Percentiles rank a stretch among this genome's conserved stretches.
Evolutionary conservation across 2,797 vertebrate species (phyloP).

Genomic region (Nothura maculosa): DNA sequence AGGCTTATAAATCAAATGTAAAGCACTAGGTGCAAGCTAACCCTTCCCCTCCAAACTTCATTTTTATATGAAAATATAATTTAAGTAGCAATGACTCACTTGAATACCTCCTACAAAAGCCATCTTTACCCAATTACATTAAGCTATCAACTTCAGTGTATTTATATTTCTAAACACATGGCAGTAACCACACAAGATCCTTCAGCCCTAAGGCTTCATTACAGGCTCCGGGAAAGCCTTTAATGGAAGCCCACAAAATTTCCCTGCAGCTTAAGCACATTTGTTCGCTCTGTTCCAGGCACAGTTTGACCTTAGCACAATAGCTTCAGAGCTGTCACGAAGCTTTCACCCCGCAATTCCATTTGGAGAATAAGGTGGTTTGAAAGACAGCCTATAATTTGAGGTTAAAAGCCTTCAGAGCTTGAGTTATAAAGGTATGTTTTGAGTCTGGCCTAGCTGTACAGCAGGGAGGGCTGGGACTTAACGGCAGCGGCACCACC

Average conservation of each 20-base stretch:
- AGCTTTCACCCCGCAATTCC: constrained; percentile 31
- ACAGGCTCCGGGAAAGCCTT: constrained; percentile 25
- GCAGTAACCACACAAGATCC: constrained; percentile 41
- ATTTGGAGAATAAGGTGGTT: constrained; percentile 5
- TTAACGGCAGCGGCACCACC: neutral
- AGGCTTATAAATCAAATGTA: neutral
- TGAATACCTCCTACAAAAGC: constrained; percentile 6
- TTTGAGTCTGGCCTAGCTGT: constrained; percentile 20
- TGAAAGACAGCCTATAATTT: constrained; percentile 29
- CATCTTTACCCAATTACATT: constrained; percentile 45
- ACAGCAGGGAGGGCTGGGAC: neutral
- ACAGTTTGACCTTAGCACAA: constrained; percentile 35
- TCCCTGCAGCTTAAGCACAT: constrained; percentile 24
- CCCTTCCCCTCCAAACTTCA: neutral
- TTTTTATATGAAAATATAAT: neutral
- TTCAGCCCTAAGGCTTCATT: constrained; percentile 1
- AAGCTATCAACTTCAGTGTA: constrained; percentile 12
- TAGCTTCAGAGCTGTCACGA: constrained; percentile 7
- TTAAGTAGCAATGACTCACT: constrained; percentile 12
- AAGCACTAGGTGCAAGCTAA: neutral
- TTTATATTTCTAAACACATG: constrained; percentile 2
- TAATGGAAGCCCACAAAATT: constrained; percentile 7
- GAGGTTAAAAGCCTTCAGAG: constrained; percentile 44
- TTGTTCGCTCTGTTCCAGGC: constrained; percentile 1
- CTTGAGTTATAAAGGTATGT: constrained; percentile 22